A percentile compares a stretch with the other conserved stretches of the same genome.
These are phyloP conservation scores for Vidua chalybeata DNA, from an alignment of 2,113 vertebrate species.

Conservation along the genomic window DNA sequence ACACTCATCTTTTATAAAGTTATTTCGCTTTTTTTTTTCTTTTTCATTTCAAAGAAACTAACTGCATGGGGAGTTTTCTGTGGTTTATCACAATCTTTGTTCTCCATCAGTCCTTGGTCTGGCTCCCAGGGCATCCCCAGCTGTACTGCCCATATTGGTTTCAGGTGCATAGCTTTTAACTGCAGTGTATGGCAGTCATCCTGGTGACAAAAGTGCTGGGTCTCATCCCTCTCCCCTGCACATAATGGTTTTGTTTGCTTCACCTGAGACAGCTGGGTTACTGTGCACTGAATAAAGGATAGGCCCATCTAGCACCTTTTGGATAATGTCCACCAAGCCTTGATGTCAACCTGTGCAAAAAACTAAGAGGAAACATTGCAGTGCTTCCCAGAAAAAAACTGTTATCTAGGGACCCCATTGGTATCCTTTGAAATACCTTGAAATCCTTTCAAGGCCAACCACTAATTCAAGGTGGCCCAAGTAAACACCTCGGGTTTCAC, in stretches of 20 bases:
- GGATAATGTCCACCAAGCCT: rapidly evolving
- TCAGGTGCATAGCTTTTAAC: rapidly evolving
- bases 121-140: no score
- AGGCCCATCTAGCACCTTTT: rapidly evolving
- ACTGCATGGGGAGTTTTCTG: neutral
- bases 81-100: rapidly evolving
- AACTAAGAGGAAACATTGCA: rapidly evolving
- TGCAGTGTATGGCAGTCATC: rapidly evolving
- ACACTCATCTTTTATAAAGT: no score
- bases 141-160: rapidly evolving
- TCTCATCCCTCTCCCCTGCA: neutral
- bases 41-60: neutral
- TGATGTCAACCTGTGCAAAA: neutral
- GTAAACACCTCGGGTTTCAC: rapidly evolving
- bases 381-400: neutral
- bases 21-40: no score
- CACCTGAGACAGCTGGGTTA: neutral
- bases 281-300: neutral
- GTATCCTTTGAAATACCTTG: neutral
- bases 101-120: neutral
- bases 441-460: no score
- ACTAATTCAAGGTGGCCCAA: neutral
- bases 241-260: neutral
- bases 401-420: no score
- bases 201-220: no score